Evolutionary conservation across 2,888 invertebrate species (phyloP).

Genomic region (Glyphotaelius pellucidus): DNA sequence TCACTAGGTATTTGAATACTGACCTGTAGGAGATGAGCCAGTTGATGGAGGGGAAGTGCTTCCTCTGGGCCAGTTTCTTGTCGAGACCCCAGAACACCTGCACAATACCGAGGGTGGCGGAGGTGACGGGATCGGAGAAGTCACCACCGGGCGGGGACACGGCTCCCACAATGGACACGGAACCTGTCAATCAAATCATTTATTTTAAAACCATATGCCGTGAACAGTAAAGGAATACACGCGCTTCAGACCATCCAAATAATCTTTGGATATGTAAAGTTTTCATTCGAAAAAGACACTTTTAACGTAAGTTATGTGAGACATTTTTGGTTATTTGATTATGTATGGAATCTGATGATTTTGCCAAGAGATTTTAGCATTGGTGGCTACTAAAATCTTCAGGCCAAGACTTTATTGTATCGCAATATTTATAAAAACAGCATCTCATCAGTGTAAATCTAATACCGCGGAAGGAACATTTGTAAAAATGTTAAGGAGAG

Average conservation of each 20-base stretch:
- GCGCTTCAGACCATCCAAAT: neutral
- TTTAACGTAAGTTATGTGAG: no score
- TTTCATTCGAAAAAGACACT: no score
- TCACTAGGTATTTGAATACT: neutral
- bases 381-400: no score
- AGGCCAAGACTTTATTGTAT: no score
- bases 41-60: slow-evolving; percentile 99
- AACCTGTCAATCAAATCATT: slow-evolving; percentile 75
- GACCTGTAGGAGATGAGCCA: slow-evolving; percentile 98
- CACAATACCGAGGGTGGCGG: slow-evolving; percentile 98
- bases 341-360: no score
- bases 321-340: no score
- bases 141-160: slow-evolving; percentile 99
- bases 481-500: no score
- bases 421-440: no score
- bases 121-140: slow-evolving; percentile 99
- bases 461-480: no score
- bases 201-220: neutral
- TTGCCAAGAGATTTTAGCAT: no score
- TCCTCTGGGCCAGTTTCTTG: slow-evolving; percentile 98
- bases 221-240: neutral
- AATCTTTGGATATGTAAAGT: no score
- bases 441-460: no score
- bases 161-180: slow-evolving; percentile 99
- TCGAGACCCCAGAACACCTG: slow-evolving; percentile 99